Base-by-base conservation (phyloP, 2,113 vertebrate genomes). In the Myrmophylax atrothorax region DNA sequence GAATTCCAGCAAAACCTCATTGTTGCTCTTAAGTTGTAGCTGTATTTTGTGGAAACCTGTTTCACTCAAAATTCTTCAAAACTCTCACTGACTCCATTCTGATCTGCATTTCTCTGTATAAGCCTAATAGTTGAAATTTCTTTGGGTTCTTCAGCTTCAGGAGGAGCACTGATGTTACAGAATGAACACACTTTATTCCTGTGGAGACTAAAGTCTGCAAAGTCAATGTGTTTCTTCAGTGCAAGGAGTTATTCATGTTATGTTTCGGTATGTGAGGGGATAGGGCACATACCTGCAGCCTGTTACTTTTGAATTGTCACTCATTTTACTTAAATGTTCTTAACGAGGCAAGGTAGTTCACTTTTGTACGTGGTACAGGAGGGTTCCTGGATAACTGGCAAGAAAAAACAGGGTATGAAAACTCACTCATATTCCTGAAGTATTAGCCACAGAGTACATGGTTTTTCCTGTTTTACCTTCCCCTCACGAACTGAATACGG, bases 181-280 rank as follows among this genome's bases (percentile, higher is more conserved):
- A 72, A 59, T 6, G 59, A 77, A 64, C 15, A 18, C 2, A 3
- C 14, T 62, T 78, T 17, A 33, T 4, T 62, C 17, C 18, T 24
- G 18, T 20, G 47, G 26, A 85, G 26, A 29, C 19, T n/a, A 14
- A 31, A 47, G 33, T 23, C 49, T 42, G 23, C 26, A 3, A 69
- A 86, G 38, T 25, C 17, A 7, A 2, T 1, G 14, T 4, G 29
- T 70, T 92, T 44, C 76, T 78, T 80, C 23, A 52, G 5, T 6
- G 6, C 31, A 6, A 31, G 3, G 3, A 80, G 9, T 20, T 17
- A 23, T 1, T 9, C 0, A 1, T 6, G 2, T 14, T 77, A 9
- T 7, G 25, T 72, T 70, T 81, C 37, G 11, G 4, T 9, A 46
- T 5, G 35, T 4, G 26, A 64, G n/a, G 72, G 11, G 18, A 67